These are phyloP conservation scores for Tenualosa thibaudeaui DNA, from an alignment of 2,797 vertebrate genomes.

Conservation along the genomic window DNA sequence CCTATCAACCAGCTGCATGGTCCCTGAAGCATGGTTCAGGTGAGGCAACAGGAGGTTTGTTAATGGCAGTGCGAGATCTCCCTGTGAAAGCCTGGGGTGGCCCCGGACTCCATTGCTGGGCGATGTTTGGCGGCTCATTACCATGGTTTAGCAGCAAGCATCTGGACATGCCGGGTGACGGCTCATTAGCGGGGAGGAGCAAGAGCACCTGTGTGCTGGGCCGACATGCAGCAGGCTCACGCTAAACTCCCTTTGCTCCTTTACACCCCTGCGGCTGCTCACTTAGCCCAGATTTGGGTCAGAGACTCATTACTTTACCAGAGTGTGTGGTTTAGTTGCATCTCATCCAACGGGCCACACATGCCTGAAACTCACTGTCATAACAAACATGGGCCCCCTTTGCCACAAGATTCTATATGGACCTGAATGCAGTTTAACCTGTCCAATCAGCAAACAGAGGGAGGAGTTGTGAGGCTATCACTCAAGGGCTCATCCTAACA, in stretches of 20 bases:
- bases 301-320: constrained; percentile 26
- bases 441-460: too few species aligned
- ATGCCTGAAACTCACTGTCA: not conserved
- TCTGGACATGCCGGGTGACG: constrained; percentile 12
- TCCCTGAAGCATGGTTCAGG: not conserved
- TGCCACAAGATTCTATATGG: too few species aligned
- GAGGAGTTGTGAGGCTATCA: too few species aligned
- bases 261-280: not conserved
- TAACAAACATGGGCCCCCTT: not conserved
- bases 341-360: not conserved
- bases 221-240: not conserved
- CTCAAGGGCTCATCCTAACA: too few species aligned
- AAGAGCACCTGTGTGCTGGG: constrained; percentile 31
- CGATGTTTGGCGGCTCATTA: constrained; percentile 38
- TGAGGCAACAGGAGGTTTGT: constrained; percentile 40
- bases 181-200: constrained; percentile 33
- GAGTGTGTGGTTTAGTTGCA: constrained; percentile 20
- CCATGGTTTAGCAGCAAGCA: constrained; percentile 31
- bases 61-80: constrained; percentile 39
- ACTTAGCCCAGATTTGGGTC: constrained; percentile 29
- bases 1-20: constrained; percentile 22
- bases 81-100: constrained; percentile 28
- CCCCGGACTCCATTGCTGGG: constrained; percentile 29
- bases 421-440: too few species aligned
- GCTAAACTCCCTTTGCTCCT: not conserved